Conservation (phyloP, 2,888 invertebrate genomes). For the Zygothrica quintamaculata region DNA sequence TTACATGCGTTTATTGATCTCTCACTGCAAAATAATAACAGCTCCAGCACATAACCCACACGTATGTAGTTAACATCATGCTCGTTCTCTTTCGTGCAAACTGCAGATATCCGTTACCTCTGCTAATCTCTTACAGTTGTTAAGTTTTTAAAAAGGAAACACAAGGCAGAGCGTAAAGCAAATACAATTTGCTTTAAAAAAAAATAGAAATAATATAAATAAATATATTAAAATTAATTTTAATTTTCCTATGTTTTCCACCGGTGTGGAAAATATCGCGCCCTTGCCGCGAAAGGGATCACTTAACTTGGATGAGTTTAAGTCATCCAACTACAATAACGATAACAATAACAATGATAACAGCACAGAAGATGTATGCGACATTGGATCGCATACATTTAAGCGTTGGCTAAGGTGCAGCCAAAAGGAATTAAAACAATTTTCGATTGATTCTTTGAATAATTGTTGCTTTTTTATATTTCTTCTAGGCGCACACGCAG, state of each 20-base stretch:
- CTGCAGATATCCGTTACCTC: background rate
- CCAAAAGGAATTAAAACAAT: background rate
- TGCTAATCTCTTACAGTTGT: too few relatives aligned
- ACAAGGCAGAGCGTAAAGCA: too few relatives aligned
- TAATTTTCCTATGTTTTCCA: constrained; percentile 60
- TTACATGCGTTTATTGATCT: constrained; percentile 5
- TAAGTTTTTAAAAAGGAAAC: too few relatives aligned
- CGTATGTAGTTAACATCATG: too few relatives aligned
- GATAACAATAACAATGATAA: constrained; percentile 30
- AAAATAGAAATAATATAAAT: too few relatives aligned
- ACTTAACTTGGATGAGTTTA: constrained; percentile 58
- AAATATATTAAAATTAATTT: too few relatives aligned
- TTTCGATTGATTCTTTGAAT: background rate
- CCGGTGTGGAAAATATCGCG: constrained; percentile 35
- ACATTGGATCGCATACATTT: constrained; percentile 43
- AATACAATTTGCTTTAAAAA: too few relatives aligned
- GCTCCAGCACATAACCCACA: too few relatives aligned
- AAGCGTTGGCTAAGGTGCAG: constrained; percentile 68
- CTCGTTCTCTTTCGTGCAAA: too few relatives aligned
- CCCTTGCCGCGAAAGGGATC: constrained; percentile 50
- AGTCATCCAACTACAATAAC: constrained; percentile 30
- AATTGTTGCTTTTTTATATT: constrained; percentile 45
- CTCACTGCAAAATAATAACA: background rate
- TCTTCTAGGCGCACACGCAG: constrained; percentile 95
- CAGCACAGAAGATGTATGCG: constrained; percentile 28